These are phyloP conservation scores for Protaetia brevitarsis DNA, from an alignment of 1,140 invertebrate genomes.

Conservation along the genomic window DNA sequence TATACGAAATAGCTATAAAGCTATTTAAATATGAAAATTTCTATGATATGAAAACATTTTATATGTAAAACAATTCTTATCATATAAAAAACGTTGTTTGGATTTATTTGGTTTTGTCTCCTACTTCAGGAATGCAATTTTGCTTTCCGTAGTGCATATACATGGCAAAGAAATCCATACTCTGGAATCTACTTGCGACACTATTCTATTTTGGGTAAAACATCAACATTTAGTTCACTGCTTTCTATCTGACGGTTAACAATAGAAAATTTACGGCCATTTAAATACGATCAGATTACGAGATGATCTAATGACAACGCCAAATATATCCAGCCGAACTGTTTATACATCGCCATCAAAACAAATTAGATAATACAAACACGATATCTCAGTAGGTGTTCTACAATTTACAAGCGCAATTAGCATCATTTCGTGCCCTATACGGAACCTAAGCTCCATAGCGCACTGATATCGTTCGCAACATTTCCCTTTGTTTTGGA, in stretches of 20 bases:
- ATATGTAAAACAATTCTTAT: too few species aligned
- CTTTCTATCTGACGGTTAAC: not conserved
- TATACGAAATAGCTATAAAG: too few species aligned
- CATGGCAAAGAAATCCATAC: too few species aligned
- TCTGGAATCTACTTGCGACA: too few species aligned
- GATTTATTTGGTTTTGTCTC: too few species aligned
- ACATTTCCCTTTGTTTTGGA: not conserved
- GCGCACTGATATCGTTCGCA: not conserved
- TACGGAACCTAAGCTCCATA: not conserved
- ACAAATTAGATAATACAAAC: slow-evolving; percentile 12
- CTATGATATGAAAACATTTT: too few species aligned
- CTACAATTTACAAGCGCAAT: slow-evolving; percentile 9
- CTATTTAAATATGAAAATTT: too few species aligned
- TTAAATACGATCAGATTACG: not conserved
- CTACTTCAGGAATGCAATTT: too few species aligned
- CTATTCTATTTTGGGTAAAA: not conserved
- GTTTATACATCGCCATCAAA: not conserved
- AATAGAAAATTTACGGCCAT: too few species aligned
- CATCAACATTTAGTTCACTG: not conserved
- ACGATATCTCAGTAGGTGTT: slow-evolving; percentile 6
- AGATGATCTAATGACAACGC: slow-evolving; percentile 9
- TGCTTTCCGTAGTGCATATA: too few species aligned
- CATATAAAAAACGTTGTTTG: too few species aligned
- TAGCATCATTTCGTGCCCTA: not conserved
- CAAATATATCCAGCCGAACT: not conserved